These are phyloP conservation scores for Drosophila ercepeae DNA, from an alignment of 1,140 invertebrate species.

Conservation along the genomic window DNA sequence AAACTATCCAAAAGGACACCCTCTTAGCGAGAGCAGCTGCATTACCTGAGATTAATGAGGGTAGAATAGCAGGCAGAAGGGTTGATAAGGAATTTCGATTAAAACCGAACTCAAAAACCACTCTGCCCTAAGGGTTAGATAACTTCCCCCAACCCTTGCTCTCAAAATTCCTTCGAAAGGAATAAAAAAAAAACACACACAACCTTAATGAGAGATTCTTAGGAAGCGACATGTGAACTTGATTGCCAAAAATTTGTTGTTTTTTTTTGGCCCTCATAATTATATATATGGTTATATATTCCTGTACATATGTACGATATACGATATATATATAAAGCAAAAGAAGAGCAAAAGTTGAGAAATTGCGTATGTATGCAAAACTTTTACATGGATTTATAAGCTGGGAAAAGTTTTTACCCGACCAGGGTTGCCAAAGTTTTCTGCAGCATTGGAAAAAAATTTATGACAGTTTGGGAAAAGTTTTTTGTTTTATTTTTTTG, in stretches of 20 bases:
- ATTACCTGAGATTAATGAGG: slow-evolving; percentile 72
- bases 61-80: slow-evolving; percentile 52
- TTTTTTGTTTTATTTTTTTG: slow-evolving; percentile 44
- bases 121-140: slow-evolving; percentile 32
- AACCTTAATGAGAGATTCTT: slow-evolving; percentile 15
- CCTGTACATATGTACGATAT: not conserved
- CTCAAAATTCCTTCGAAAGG: slow-evolving; percentile 4
- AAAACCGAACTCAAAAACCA: slow-evolving; percentile 41
- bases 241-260: slow-evolving; percentile 62
- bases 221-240: slow-evolving; percentile 50
- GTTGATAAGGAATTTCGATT: slow-evolving; percentile 75
- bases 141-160: slow-evolving; percentile 3
- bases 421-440: slow-evolving; percentile 41
- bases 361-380: slow-evolving; percentile 73
- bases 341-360: slow-evolving; percentile 49
- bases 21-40: slow-evolving; percentile 44
- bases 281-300: slow-evolving; percentile 34
- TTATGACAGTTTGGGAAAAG: slow-evolving; percentile 81
- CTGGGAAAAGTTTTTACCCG: slow-evolving; percentile 55
- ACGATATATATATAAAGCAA: too few species aligned
- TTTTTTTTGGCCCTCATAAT: slow-evolving; percentile 55
- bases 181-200: not conserved
- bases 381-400: slow-evolving; percentile 79
- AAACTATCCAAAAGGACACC: slow-evolving; percentile 4
- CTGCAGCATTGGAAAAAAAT: slow-evolving; percentile 68